A percentile compares a stretch with the other conserved stretches of the same genome.
Evolutionary conservation across 2,797 vertebrate genomes (phyloP).

Genomic region (Urophycis tenuis): DNA sequence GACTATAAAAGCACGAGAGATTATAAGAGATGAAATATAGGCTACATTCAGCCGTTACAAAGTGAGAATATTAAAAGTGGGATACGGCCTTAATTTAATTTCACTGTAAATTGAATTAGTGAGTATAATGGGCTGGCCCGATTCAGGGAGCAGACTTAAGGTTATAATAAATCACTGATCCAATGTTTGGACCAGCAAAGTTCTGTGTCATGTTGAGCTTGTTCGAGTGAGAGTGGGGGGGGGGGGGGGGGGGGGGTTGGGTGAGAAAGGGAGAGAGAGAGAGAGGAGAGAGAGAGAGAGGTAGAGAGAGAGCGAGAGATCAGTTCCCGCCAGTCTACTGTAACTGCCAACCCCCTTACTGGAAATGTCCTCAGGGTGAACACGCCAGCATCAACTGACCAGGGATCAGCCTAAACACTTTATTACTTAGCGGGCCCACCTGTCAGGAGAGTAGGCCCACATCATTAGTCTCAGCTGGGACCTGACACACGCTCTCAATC

Average conservation of each 20-base stretch:
- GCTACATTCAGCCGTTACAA: neutral
- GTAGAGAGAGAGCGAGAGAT: constrained; percentile 35
- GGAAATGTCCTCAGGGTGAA: constrained; percentile 46
- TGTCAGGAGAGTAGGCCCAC: neutral
- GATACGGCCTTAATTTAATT: neutral
- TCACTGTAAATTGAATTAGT: neutral
- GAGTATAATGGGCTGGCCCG: neutral
- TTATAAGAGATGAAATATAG: neutral
- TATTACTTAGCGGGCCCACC: constrained; percentile 23
- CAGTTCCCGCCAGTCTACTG: constrained; percentile 42
- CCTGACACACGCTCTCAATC: neutral
- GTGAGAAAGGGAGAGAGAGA: neutral
- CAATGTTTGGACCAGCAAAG: neutral
- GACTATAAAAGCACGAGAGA: neutral
- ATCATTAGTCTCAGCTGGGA: neutral
- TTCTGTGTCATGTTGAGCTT: neutral
- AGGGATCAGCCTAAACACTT: constrained; percentile 50
- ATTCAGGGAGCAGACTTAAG: neutral
- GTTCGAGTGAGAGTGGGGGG: neutral
- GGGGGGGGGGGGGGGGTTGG: too few relatives aligned
- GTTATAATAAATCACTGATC: neutral
- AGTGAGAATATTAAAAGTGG: neutral
- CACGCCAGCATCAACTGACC: constrained; percentile 60
- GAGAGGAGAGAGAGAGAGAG: constrained; percentile 13
- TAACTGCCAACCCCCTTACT: constrained; percentile 54